Evolutionary conservation across 2,888 invertebrate genomes (phyloP).

Genomic region (Dryococelus australis): DNA sequence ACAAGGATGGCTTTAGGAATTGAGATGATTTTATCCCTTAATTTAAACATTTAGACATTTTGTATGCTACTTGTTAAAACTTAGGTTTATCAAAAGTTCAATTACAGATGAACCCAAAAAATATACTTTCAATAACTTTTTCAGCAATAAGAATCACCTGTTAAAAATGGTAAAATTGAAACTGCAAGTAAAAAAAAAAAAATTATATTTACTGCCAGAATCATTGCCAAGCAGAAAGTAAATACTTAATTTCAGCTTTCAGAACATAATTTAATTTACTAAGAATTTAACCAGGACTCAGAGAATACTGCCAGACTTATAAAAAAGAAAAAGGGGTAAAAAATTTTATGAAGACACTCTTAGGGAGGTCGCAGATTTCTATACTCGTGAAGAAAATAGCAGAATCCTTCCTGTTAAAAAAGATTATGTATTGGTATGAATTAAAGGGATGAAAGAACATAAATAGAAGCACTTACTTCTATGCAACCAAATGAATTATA

Average conservation of each 20-base stretch:
- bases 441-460: slow-evolving; percentile 4
- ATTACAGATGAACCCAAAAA: background rate
- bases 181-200: background rate
- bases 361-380: background rate
- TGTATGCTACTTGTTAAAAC: no score
- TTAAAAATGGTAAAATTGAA: background rate
- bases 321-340: background rate
- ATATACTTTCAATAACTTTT: background rate
- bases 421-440: background rate
- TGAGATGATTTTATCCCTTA: no score
- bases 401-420: background rate
- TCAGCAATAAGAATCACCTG: background rate
- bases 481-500: background rate
- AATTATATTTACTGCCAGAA: slow-evolving; percentile 8
- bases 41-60: no score
- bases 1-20: no score
- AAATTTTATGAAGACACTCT: background rate
- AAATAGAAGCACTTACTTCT: slow-evolving; percentile 5
- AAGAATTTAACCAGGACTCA: background rate
- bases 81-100: background rate
- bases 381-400: background rate
- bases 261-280: background rate
- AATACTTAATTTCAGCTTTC: background rate
- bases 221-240: background rate
- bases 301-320: background rate